phyloP scores from a whole-genome alignment of 2,797 vertebrate species.

The Epinephelus coioides region DNA sequence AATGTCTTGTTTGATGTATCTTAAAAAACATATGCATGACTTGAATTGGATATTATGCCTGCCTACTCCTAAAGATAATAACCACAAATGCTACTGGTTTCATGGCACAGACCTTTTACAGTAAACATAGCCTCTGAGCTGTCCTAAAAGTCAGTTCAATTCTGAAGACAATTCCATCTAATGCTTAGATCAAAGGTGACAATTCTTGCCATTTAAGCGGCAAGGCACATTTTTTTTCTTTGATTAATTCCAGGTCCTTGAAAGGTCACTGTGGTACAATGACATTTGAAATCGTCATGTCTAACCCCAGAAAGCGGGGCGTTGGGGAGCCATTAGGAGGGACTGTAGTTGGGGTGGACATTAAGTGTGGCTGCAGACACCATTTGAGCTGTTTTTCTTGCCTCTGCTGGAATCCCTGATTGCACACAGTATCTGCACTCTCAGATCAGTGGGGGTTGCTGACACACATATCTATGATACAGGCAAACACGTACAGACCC shows the following conservation, averaged over 20 bases:
- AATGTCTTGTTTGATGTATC: neutral
- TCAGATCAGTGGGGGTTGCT: conserved; percentile 49
- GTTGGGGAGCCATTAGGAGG: conserved; percentile 65
- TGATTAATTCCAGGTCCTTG: conserved; percentile 81
- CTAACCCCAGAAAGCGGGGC: conserved; percentile 60
- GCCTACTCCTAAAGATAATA: neutral
- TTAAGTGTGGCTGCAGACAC: conserved; percentile 46
- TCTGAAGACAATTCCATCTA: conserved; percentile 49
- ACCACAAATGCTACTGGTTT: neutral
- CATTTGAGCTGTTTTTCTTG: conserved; percentile 56
- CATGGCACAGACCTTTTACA: conserved; percentile 9
- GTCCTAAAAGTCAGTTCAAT: conserved; percentile 19
- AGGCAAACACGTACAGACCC: conserved; percentile 23
- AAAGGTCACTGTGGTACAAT: conserved; percentile 80
- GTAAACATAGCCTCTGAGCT: conserved; percentile 18
- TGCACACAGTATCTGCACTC: conserved; percentile 43
- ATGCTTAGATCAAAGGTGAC: conserved; percentile 72
- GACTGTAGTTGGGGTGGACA: conserved; percentile 38
- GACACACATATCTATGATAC: conserved; percentile 59
- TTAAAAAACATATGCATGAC: neutral
- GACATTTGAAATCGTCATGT: conserved; percentile 82
- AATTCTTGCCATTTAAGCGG: conserved; percentile 73
- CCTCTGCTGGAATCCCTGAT: conserved; percentile 56
- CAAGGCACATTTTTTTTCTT: conserved; percentile 61
- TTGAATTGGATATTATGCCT: neutral